Evolutionary conservation across 1,140 invertebrate genomes (phyloP), one percentile per base, ranked within the genome.

Genomic region (Dendrolimus kikuchii): DNA sequence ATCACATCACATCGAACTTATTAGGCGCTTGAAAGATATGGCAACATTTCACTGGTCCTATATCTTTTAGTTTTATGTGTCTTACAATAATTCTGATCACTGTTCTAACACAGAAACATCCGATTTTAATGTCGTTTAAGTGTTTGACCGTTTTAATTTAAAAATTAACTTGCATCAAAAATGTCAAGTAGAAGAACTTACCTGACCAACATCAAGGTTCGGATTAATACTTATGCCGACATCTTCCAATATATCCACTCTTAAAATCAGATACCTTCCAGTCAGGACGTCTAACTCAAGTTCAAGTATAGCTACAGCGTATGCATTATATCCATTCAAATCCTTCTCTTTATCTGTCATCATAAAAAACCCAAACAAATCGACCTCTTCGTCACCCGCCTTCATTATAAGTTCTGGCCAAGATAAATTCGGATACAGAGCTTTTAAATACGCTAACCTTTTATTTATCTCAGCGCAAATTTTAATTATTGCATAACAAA

Each of bases 181-280:
- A n/a, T n/a, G 23, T 23, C 6, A 7, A 42, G 41, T 42, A 43
- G 10, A 5, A 48, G n/a, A 48, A 43, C 50, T 64, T 53, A 76
- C 84, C 88, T 98, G 96, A 43, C 95, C 95, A 53, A 97, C 83
- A 81, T 98, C 96, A 39, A 96, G 83, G 63, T 90, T 84, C 7
- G 94, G 94, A 78, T 91, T 95, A 50, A 94, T 77, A 78, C 92
- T 94, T 53, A 77, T 47, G 0, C 79, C 94, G 4, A 90, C 89
- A 72, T 96, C 94, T 76, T 95, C 92, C 43, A 94, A 74, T 49
- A 95, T 84, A 81, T 95, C 94, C 0, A 91, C 90, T 60, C 94
- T 88, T 5, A 78, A 77, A n/a, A 94, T 80, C 53, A 91, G 64
- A 61, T 90, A 90, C 66, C 91, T 89, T 41, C 93, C 93, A 0